phyloP scores from a whole-genome alignment of 2,888 invertebrate species.

The Augochlorella aurata region DNA sequence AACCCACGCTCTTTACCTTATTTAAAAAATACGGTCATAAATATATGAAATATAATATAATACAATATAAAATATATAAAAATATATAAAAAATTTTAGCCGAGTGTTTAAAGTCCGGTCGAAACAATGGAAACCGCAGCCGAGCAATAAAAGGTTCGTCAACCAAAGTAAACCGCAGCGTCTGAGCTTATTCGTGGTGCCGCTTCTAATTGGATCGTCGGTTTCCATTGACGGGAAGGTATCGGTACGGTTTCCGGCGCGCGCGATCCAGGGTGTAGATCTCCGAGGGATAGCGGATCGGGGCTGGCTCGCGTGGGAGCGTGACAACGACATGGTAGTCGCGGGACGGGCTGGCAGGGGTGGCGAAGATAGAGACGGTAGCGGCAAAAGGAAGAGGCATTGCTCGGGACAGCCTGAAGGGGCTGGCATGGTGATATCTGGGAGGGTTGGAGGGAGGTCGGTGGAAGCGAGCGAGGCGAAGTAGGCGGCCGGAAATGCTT shows the following conservation, averaged over 20 bases:
- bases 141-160: no score
- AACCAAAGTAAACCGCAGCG: no score
- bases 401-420: background rate
- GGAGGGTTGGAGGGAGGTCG: background rate
- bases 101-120: no score
- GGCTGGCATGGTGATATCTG: background rate
- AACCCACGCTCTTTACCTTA: no score
- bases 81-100: no score
- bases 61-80: no score
- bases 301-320: no score
- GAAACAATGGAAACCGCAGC: no score
- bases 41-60: no score
- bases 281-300: background rate
- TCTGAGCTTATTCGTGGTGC: background rate
- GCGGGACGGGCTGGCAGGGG: slow-evolving; percentile 4
- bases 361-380: slow-evolving; percentile 11
- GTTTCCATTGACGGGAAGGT: background rate
- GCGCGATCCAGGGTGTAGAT: background rate
- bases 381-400: slow-evolving; percentile 32
- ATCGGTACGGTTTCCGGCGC: slow-evolving; percentile 1
- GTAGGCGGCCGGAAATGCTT: slow-evolving; percentile 42
- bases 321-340: background rate
- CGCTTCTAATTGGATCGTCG: background rate
- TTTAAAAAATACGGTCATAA: no score
- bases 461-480: slow-evolving; percentile 10